Evolutionary conservation across 2,113 vertebrate species (phyloP).

Genomic region (Dromas ardeola): DNA sequence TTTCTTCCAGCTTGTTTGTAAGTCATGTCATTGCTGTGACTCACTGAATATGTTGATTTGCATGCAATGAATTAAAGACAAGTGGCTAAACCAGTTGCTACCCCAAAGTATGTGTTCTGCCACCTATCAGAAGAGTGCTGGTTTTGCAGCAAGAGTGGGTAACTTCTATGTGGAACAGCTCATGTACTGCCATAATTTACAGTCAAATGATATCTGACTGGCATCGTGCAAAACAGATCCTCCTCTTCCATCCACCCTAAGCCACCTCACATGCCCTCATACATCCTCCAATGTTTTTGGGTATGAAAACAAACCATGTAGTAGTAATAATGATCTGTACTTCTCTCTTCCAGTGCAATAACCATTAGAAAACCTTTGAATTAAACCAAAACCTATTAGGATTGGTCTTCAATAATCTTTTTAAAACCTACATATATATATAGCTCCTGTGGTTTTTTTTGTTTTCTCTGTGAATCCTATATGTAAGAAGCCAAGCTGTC

Average conservation of each 20-base stretch:
- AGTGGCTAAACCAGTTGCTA: neutral
- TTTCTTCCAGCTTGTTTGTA: neutral
- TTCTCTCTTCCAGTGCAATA: neutral
- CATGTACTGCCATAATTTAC: neutral
- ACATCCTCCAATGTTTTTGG: neutral
- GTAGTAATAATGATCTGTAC: neutral
- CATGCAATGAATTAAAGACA: neutral
- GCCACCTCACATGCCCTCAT: neutral
- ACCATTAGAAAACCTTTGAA: neutral
- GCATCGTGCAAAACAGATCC: neutral
- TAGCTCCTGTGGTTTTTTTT: neutral
- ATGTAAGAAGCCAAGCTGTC: neutral
- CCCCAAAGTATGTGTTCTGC: neutral
- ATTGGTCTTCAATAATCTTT: neutral
- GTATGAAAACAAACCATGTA: neutral
- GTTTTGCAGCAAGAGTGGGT: neutral
- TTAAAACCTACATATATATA: neutral
- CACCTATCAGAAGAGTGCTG: neutral
- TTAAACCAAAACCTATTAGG: neutral
- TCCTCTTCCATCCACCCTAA: neutral
- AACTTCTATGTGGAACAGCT: neutral
- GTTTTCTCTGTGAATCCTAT: neutral
- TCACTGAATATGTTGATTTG: neutral
- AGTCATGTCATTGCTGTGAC: neutral
- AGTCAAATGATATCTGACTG: neutral